phyloP scores from a whole-genome alignment of 2,113 vertebrate genomes.

The Todiramphus saurophagus region DNA sequence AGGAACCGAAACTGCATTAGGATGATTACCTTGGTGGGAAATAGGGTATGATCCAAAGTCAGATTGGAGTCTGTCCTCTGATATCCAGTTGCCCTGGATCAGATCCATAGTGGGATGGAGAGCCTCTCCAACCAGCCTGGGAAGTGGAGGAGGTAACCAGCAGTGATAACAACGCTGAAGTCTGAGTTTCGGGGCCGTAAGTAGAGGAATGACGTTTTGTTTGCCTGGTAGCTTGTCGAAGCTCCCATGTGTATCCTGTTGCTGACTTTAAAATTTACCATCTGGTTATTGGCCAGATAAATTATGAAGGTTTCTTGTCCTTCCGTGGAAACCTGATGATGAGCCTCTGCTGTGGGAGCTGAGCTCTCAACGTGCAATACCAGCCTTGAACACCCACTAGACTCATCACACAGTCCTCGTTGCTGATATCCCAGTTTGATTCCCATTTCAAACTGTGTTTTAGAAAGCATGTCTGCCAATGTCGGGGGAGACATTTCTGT shows the following conservation, averaged over 20 bases:
- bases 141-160: neutral
- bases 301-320: neutral
- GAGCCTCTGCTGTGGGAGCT: neutral
- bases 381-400: neutral
- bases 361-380: neutral
- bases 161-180: neutral
- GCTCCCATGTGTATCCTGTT: neutral
- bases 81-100: neutral
- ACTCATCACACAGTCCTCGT: neutral
- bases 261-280: neutral
- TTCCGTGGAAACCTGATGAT: neutral
- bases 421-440: neutral
- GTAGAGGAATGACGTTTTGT: neutral
- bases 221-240: neutral
- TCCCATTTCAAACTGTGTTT: neutral
- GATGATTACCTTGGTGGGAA: neutral
- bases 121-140: neutral
- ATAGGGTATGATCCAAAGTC: neutral
- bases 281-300: neutral
- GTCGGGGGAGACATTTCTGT: neutral
- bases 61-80: neutral
- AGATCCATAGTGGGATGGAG: neutral
- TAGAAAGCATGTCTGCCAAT: neutral
- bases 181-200: neutral
- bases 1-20: neutral